phyloP scores from a whole-genome alignment of 2,113 vertebrate genomes.

The Cacatua alba region DNA sequence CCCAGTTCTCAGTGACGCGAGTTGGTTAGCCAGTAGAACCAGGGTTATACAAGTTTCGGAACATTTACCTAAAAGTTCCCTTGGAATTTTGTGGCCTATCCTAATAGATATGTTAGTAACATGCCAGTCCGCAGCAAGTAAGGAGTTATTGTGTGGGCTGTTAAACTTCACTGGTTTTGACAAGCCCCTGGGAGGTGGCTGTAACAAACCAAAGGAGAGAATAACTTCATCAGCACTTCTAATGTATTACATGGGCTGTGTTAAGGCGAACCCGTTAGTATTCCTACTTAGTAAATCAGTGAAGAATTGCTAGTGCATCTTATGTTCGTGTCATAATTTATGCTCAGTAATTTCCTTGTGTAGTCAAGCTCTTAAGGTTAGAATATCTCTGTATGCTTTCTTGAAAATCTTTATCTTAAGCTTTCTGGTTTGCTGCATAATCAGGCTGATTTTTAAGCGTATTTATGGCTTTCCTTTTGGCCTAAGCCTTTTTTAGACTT shows the following conservation, averaged over 20 bases:
- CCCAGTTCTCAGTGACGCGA: neutral
- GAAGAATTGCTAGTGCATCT: neutral
- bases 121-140: neutral
- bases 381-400: neutral
- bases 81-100: neutral
- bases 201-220: neutral
- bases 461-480: neutral
- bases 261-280: neutral
- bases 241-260: neutral
- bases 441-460: slow-evolving; percentile 10
- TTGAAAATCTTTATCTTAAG: neutral
- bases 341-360: neutral
- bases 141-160: neutral
- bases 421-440: neutral
- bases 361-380: neutral
- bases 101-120: neutral
- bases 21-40: neutral
- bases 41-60: neutral
- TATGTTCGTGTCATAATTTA: neutral
- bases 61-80: neutral
- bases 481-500: neutral
- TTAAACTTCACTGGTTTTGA: neutral
- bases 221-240: neutral
- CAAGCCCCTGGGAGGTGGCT: neutral
- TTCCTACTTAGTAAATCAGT: neutral